phyloP scores from a whole-genome alignment of 2,888 invertebrate species.

The Amaurobius ferox region DNA sequence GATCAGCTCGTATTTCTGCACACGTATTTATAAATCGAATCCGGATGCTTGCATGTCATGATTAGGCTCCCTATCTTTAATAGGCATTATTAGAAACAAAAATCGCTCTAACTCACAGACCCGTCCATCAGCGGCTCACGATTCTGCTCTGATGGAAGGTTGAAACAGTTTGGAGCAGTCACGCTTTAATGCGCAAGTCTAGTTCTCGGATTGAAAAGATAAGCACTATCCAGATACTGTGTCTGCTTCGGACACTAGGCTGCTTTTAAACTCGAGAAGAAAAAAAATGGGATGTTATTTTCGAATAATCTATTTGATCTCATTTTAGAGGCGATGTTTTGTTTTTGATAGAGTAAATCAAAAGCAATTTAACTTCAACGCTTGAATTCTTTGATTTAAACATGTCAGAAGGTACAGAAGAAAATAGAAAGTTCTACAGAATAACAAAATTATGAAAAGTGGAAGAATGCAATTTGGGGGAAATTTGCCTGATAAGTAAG shows the following conservation, averaged over 20 bases:
- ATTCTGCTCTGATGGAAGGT: background rate
- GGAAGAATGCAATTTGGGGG: too few species aligned
- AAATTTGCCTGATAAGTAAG: too few species aligned
- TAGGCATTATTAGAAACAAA: slow-evolving; percentile 13
- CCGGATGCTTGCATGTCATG: slow-evolving; percentile 5
- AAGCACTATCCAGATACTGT: background rate
- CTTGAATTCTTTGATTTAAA: too few species aligned
- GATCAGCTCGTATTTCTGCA: background rate
- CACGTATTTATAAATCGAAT: slow-evolving; percentile 10
- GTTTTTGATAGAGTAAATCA: background rate
- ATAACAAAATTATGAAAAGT: too few species aligned
- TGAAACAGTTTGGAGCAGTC: background rate
- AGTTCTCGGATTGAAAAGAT: background rate
- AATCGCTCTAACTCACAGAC: background rate
- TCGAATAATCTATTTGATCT: background rate
- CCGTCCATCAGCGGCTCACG: slow-evolving; percentile 19
- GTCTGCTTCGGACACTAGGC: background rate
- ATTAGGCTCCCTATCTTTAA: slow-evolving; percentile 7
- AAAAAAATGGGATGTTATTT: background rate
- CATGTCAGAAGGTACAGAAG: too few species aligned
- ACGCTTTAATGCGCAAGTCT: background rate
- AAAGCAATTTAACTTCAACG: background rate
- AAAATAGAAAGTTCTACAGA: too few species aligned
- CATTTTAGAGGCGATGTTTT: background rate
- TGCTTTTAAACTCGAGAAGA: background rate